Evolutionary conservation across 2,888 invertebrate species (phyloP), one percentile per base, ranked within the genome.

Genomic region (Nomada fucata): DNA sequence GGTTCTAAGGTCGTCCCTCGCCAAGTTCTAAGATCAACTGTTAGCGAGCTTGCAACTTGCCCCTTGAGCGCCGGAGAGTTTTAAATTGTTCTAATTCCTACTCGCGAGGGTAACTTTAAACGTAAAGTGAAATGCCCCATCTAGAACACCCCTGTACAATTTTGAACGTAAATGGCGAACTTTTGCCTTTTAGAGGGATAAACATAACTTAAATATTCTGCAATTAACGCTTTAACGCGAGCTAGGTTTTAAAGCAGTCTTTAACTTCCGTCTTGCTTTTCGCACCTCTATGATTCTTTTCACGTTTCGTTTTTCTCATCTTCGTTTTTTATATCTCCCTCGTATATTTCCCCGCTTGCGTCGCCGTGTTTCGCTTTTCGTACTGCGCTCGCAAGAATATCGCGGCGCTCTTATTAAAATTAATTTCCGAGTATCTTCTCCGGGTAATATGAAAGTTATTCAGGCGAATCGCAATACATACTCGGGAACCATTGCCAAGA

Each of bases 41-140:
- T 55, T 55, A 60, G 53, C 42, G n/a, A 78, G 53, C 53, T 60
- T 60, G 52, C 11, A 42, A 61, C n/a, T 78, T 67, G 60, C 53
- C 52, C 59, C 47, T 44, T 23, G 52, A 65, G 60, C n/a, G 10
- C 26, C 20, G 11, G 23, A 11, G 47, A 69, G 18, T 75, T 44
- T 53, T 67, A 75, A 75, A 77, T 75, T 77, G 67, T 75, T 75
- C 76, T 76, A 44, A 59, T 60, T 42, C 55, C 60, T 47, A 44
- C 65, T 47, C 53, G 29, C 53, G 9, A 26, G 65, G 23, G 67
- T 67, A 78, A 67, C 76, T 76, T 76, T 26, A 42, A 67, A 65
- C 75, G 59, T 59, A 47, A 77, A 77, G 60, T 72, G 77, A 61
- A 61, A 36, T 42, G 53, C n/a, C 47, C 15, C 67, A 9, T 29